These are phyloP conservation scores for Gandaritis pyraliata DNA, from an alignment of 2,888 invertebrate genomes.

Conservation along the genomic window DNA sequence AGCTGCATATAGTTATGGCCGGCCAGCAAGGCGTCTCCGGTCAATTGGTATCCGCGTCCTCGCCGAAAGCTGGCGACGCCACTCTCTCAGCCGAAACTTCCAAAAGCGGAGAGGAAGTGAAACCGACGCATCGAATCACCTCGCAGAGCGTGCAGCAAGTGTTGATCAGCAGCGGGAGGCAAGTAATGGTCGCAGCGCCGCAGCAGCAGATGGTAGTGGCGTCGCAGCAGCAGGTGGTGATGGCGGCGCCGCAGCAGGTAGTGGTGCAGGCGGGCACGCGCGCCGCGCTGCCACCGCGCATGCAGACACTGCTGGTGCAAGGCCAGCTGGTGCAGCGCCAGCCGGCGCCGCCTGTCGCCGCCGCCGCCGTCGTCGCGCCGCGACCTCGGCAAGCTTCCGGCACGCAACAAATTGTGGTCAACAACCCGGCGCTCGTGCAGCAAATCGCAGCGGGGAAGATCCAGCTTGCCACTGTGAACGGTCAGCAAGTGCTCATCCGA, in stretches of 20 bases:
- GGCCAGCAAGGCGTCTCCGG: slow-evolving; percentile 83
- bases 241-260: slow-evolving; percentile 56
- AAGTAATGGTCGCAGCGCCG: slow-evolving; percentile 66
- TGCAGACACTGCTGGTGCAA: slow-evolving; percentile 66
- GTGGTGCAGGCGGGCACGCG: slow-evolving; percentile 57
- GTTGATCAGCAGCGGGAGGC: slow-evolving; percentile 60
- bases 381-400: slow-evolving; percentile 44
- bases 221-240: slow-evolving; percentile 56
- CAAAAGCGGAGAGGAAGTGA: slow-evolving; percentile 42
- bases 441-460: slow-evolving; percentile 93
- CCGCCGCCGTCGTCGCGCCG: slow-evolving; percentile 60
- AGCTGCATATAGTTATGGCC: slow-evolving; percentile 92
- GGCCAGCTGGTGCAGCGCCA: slow-evolving; percentile 56
- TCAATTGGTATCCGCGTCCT: slow-evolving; percentile 71
- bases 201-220: slow-evolving; percentile 55
- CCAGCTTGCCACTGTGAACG: slow-evolving; percentile 92
- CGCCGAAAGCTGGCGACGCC: slow-evolving; percentile 47
- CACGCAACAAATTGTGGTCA: slow-evolving; percentile 90
- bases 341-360: slow-evolving; percentile 57
- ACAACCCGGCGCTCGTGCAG: slow-evolving; percentile 90
- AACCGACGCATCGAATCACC: slow-evolving; percentile 36
- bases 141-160: slow-evolving; percentile 53
- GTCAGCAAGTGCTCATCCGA: slow-evolving; percentile 92
- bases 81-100: slow-evolving; percentile 40
- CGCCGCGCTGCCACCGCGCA: slow-evolving; percentile 54